Evolutionary conservation across 2,113 vertebrate species (phyloP), one percentile per base, ranked within the genome.

Genomic region (Pundamilia nyererei): DNA sequence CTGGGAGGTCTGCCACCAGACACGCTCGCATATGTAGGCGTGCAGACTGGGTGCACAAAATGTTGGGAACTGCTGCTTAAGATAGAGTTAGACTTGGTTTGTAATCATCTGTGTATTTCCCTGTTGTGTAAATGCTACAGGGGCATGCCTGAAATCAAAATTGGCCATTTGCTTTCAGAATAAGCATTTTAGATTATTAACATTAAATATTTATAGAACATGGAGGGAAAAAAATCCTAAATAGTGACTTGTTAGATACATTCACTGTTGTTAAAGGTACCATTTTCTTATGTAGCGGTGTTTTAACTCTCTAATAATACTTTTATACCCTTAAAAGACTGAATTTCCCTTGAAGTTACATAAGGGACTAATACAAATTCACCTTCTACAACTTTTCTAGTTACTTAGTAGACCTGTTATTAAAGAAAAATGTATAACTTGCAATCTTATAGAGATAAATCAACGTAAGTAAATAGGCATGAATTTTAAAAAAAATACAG

Each of bases 1-100:
- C 93, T 91, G 86, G 84, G 81, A 94, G 94, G 86, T 82, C 84
- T 26, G 60, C 93, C 89, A 91, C 84, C 62, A 89, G 90, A 90
- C 79, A 81, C 62, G 26, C 79, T 86, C 80, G 42, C 86, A 87
- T 85, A 86, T 82, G 85, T 89, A 88, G 85, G 82, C 84, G 54
- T 79, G 53, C 56, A 58, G 79, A 84, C 82, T 12, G 62, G 26
- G 60, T 68, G 47, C 10, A 82, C 62, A 86, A 82, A 89, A 83
- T 87, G 68, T 72, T 84, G 45, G 62, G 11, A 89, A 80, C 24
- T 12, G 42, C 88, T 85, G 83, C 84, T 83, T 89, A 56, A 55
- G 77, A 80, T 68, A 56, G 38, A 68, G 77, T 86, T 83, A 24
- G 17, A 77, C 45, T 87, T 84, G 55, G n/a, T 83, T 87, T 91